Evolutionary conservation across 2,113 vertebrate genomes (phyloP), one percentile per base, ranked within the genome.

Genomic region (Vicugna pacos): DNA sequence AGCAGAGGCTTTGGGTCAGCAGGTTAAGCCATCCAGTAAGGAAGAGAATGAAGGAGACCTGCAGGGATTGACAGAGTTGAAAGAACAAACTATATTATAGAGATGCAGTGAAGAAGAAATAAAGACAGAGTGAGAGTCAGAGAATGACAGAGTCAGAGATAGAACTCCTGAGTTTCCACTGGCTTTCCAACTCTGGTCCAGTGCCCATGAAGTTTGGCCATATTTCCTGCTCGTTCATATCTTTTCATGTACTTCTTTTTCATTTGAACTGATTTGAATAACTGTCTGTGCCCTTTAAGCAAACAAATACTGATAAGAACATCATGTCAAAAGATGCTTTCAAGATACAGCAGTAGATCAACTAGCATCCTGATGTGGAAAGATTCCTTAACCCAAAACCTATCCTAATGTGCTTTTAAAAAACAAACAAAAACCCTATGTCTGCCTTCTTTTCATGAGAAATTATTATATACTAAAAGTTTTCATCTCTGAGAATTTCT

Each of bases 391-490:
- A 77, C 10, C 62, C 80, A 88, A 84, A 11, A 64, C 22, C 28
- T 30, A 91, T 52, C 1, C 91, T 54, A 64, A 48, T 72, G 16
- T 65, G 38, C 30, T 88, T 32, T 58, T 77, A 30, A 70, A 77
- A 89, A 70, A 75, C 1, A 88, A 64, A 80, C 22, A 82, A 65
- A 96, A 48, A 50, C 19, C 15, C 32, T n/a, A 30, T 30, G 2
- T 84, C 69, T 80, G 30, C 86, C 97, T 80, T 94, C 13, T 80
- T 95, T 89, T 82, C 26, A 22, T 90, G 17, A 92, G 84, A 94
- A 96, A 90, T 8, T 80, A 46, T 11, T 67, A 35, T 54, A 54
- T 67, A 52, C 24, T 95, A 65, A 70, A 79, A 54, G 19, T 72
- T 89, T 82, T 88, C n/a, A 76, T 28, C 19, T 15, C 13, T 64